Percentiles rank a stretch among this genome's conserved stretches.
Evolutionary conservation across 2,888 invertebrate species (phyloP).

Genomic region (Temnothorax ravouxi): DNA sequence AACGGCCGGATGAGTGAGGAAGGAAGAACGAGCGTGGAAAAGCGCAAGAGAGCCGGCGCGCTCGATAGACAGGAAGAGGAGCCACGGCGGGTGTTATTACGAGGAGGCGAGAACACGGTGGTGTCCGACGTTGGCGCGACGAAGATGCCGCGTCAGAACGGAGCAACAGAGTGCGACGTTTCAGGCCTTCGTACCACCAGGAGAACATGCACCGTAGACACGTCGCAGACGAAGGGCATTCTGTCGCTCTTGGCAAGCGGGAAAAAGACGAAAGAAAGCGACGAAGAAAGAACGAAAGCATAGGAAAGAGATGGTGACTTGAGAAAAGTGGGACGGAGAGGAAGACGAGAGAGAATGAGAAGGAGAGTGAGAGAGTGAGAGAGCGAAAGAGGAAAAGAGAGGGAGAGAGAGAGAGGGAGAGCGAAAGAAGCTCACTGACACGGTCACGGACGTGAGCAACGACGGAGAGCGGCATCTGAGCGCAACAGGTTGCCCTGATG

Average conservation of each 20-base stretch:
- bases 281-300: conserved; percentile 52
- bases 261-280: conserved; percentile 63
- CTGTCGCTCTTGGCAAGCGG: conserved; percentile 72
- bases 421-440: conserved; percentile 34
- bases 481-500: conserved; percentile 72
- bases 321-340: conserved; percentile 55
- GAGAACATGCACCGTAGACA: conserved; percentile 81
- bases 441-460: conserved; percentile 57
- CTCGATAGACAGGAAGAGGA: conserved; percentile 51
- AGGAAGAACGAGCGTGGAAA: conserved; percentile 57
- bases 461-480: conserved; percentile 53
- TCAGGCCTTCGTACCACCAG: conserved; percentile 84
- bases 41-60: conserved; percentile 44
- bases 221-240: conserved; percentile 77
- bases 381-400: conserved; percentile 47
- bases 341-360: conserved; percentile 40
- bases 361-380: conserved; percentile 15
- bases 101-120: conserved; percentile 56
- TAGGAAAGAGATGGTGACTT: conserved; percentile 54
- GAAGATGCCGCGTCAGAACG: conserved; percentile 75
- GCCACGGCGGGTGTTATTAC: conserved; percentile 22
- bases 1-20: conserved; percentile 47
- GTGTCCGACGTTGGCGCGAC: conserved; percentile 69
- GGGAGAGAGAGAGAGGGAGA: conserved; percentile 47
- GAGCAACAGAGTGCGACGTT: conserved; percentile 86